Conservation (phyloP, 2,888 invertebrate genomes). For the Dasypolia templi region DNA sequence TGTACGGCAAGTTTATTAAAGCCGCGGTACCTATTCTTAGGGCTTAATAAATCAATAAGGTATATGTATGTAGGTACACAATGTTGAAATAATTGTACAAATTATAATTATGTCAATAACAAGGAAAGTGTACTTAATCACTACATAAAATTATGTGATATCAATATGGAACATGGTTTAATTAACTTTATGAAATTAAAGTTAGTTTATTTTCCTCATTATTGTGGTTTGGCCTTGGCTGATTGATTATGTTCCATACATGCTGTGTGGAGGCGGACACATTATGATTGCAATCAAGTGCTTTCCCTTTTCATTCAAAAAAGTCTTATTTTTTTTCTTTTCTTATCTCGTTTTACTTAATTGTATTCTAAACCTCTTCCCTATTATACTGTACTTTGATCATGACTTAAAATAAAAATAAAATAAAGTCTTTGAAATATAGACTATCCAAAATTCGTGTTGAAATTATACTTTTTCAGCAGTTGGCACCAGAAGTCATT, state of each 20-base stretch:
- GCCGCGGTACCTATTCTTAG: not conserved
- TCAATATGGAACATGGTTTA: conserved; percentile 19
- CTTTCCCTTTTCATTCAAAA: not conserved
- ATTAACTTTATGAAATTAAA: conserved; percentile 30
- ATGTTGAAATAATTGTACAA: conserved; percentile 35
- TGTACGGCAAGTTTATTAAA: conserved; percentile 6
- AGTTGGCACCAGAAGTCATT: not conserved
- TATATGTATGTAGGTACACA: not conserved
- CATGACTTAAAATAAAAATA: too few relatives aligned
- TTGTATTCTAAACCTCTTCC: not conserved
- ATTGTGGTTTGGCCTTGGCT: not conserved
- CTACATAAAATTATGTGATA: conserved; percentile 28
- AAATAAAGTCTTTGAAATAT: too few relatives aligned
- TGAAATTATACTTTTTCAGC: not conserved
- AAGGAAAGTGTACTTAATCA: conserved; percentile 38
- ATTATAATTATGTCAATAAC: conserved; percentile 36
- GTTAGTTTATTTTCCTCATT: conserved; percentile 5
- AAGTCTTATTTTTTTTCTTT: not conserved
- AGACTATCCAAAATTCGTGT: too few relatives aligned
- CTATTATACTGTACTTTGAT: too few relatives aligned
- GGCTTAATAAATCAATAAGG: conserved; percentile 11
- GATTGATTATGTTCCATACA: not conserved
- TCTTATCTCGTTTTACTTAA: not conserved
- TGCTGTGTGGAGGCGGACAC: too few relatives aligned
- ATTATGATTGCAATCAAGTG: too few relatives aligned